Base-by-base conservation (phyloP, 2,797 vertebrate species). In the Denticeps clupeoides region DNA sequence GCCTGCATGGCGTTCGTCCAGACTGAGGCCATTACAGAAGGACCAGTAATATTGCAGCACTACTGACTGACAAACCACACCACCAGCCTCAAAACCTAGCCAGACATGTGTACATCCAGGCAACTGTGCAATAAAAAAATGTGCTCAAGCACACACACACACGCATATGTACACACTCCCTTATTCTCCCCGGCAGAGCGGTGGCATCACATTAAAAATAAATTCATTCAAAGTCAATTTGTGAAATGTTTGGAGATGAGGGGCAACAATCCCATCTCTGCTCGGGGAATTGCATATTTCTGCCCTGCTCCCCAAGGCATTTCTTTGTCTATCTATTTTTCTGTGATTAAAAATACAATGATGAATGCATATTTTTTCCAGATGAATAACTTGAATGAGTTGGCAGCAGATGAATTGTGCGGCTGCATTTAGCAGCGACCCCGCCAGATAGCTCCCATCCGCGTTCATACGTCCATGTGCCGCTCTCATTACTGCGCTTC, bases 261-360 rank as follows among this genome's bases (percentile, higher is more conserved):
- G 74, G 74, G 80, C 70, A 82, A 75, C 74, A 82, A 82, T 79
- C 70, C 69, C 69, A 72, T 78, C 72, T 69, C 71, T 76, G 79
- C 78, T 74, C 65, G 75, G 81, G 80, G 82, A 82, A 79, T 78
- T 78, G 76, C 59, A 76, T 70, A 78, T 77, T 73, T 66, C 70
- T 68, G 69, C 64, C 62, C 55, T 62, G 63, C 61, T 82, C 82
- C 79, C 79, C 15, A 65, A 74, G 79, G 81, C 77, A 77, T 81
- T 77, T 64, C 77, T 81, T 84, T 83, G 80, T 83, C 79, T 82
- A 81, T 83, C 81, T 82, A 78, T 80, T 38, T 82, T 80, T 80
- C 79, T 80, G 79, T 83, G 82, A 84, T 86, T 84, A 83, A 84
- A 86, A 84, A 84, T 83, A 84, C 79, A 84, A 83, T 83, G 79